Percentiles rank a stretch among this genome's conserved stretches.
Evolutionary conservation across 1,140 invertebrate genomes (phyloP).

Genomic region (Drosophila tristis): DNA sequence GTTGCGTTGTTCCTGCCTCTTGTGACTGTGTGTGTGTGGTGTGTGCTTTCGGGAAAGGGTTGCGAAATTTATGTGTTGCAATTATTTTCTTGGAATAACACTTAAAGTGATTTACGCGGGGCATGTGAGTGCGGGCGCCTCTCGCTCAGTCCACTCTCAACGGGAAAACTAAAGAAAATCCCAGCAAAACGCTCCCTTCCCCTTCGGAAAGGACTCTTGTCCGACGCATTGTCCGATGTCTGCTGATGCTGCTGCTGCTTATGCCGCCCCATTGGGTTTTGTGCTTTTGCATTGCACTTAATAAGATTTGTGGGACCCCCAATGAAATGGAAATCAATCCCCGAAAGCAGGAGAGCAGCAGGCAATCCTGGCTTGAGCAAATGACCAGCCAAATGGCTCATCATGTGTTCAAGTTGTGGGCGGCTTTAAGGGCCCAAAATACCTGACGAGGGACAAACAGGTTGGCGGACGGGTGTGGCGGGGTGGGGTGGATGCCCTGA

Average conservation of each 20-base stretch:
- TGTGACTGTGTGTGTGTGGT: conserved; percentile 24
- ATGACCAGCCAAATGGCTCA: conserved; percentile 17
- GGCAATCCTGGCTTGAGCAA: conserved; percentile 12
- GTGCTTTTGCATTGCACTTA: conserved; percentile 44
- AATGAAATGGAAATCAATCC: conserved; percentile 3
- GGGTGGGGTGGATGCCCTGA: not conserved
- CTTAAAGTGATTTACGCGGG: conserved; percentile 75
- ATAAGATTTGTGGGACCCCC: conserved; percentile 46
- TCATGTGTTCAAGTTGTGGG: conserved; percentile 50
- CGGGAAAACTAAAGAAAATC: conserved; percentile 28
- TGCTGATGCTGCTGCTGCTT: conserved; percentile 43
- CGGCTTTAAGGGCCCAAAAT: conserved; percentile 17
- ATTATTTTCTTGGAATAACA: conserved; percentile 80
- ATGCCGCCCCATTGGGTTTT: conserved; percentile 65
- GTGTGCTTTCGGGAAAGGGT: conserved; percentile 54
- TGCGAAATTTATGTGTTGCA: conserved; percentile 77
- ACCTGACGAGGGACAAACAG: conserved; percentile 2
- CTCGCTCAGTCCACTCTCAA: not conserved
- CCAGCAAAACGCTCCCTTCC: conserved; percentile 29
- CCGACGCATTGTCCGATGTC: conserved; percentile 2
- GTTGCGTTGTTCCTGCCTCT: conserved; percentile 18
- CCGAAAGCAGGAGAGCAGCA: not conserved
- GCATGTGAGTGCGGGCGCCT: conserved; percentile 8
- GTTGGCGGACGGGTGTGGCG: not conserved
- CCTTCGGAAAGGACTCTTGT: conserved; percentile 1